These are phyloP conservation scores for Anas flavirostris DNA, from an alignment of 2,797 vertebrate genomes.

Conservation along the genomic window DNA sequence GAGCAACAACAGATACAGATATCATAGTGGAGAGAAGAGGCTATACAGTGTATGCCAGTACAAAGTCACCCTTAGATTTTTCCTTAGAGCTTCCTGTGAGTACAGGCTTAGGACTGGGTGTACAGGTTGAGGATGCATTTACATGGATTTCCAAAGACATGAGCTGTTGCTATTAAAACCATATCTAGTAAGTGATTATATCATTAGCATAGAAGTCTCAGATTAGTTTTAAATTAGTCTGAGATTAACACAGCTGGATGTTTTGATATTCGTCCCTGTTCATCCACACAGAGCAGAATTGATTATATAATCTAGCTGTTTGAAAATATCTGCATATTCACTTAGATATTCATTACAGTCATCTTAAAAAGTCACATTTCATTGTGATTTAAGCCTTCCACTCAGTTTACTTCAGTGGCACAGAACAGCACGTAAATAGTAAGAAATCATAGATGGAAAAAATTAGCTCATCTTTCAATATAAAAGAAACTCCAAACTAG, in stretches of 20 bases:
- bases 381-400: neutral
- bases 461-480: neutral
- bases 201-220: neutral
- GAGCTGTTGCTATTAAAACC: neutral
- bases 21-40: neutral
- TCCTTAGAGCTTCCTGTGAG: neutral
- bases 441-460: neutral
- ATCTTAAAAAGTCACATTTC: neutral
- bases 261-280: neutral
- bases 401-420: neutral
- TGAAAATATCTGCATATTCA: neutral
- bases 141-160: neutral
- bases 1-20: neutral
- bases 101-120: neutral
- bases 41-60: rapidly evolving
- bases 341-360: neutral
- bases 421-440: neutral
- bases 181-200: neutral
- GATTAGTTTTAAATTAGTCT: neutral
- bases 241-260: neutral
- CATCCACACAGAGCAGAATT: neutral
- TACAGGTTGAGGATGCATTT: neutral
- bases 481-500: neutral
- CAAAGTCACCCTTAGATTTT: neutral
- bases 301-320: neutral